These are phyloP conservation scores for Emberiza fucata DNA, from an alignment of 2,113 vertebrate genomes.

Conservation along the genomic window DNA sequence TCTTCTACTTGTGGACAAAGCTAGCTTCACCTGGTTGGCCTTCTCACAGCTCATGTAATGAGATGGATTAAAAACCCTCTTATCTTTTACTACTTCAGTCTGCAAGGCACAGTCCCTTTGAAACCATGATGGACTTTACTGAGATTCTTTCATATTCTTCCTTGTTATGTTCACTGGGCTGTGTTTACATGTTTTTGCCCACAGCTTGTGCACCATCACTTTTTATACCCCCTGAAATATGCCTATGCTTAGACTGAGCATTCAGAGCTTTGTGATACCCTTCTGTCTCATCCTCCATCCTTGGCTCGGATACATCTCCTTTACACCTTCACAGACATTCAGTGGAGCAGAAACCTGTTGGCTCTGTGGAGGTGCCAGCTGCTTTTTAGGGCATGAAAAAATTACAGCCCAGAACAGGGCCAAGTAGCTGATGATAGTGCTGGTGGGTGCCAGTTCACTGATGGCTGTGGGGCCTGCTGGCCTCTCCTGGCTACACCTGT, in stretches of 20 bases:
- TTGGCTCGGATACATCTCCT: neutral
- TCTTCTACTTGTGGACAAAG: neutral
- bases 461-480: neutral
- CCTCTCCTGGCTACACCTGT: neutral
- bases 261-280: neutral
- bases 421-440: neutral
- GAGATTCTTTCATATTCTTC: neutral
- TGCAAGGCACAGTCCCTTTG: neutral
- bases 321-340: neutral
- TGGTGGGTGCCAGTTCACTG: neutral
- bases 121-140: neutral
- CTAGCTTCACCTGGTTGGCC: neutral
- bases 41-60: neutral
- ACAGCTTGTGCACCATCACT: neutral
- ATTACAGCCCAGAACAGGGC: accelerated
- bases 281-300: neutral
- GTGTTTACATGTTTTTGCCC: neutral
- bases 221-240: neutral
- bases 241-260: neutral
- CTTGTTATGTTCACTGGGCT: neutral
- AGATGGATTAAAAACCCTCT: neutral
- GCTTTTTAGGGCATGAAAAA: neutral
- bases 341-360: neutral
- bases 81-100: neutral
- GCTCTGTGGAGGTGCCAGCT: neutral